Percentiles rank a stretch among this genome's conserved stretches.
phyloP scores from a whole-genome alignment of 2,888 invertebrate species.

The Sminthurinus aureus region DNA sequence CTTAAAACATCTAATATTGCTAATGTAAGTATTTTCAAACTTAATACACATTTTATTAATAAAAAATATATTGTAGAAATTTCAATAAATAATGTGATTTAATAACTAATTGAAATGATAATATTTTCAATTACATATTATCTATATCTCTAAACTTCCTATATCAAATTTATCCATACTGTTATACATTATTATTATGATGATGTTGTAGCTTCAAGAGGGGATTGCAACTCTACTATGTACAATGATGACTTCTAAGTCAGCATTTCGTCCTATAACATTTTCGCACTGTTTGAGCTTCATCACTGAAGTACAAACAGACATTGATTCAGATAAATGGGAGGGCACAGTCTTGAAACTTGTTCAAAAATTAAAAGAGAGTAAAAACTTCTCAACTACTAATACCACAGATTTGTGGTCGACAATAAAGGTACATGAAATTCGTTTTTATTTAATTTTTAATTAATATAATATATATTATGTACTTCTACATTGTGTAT shows the following conservation, averaged over 20 bases:
- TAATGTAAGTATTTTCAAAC: slow-evolving; percentile 15
- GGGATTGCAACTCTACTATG: slow-evolving; percentile 23
- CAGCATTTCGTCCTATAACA: background rate
- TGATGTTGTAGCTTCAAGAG: slow-evolving; percentile 21
- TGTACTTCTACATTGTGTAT: too few species aligned
- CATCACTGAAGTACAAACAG: background rate
- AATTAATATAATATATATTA: too few species aligned
- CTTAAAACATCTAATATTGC: background rate
- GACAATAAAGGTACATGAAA: background rate
- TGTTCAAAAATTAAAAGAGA: slow-evolving; percentile 3
- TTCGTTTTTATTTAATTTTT: too few species aligned
- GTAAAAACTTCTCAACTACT: background rate
- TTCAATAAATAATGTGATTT: too few species aligned
- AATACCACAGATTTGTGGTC: background rate
- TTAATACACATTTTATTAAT: background rate
- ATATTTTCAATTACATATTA: too few species aligned
- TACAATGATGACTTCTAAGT: slow-evolving; percentile 7
- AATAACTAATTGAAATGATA: too few species aligned
- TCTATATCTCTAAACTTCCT: background rate
- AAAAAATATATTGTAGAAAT: too few species aligned
- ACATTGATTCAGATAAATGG: background rate
- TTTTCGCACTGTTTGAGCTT: slow-evolving; percentile 9
- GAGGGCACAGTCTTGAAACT: background rate
- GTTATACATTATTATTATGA: background rate
- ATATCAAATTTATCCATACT: background rate